Percentiles rank a stretch among this genome's conserved stretches.
Conservation (phyloP, 2,113 vertebrate species). For the Egretta garzetta region DNA sequence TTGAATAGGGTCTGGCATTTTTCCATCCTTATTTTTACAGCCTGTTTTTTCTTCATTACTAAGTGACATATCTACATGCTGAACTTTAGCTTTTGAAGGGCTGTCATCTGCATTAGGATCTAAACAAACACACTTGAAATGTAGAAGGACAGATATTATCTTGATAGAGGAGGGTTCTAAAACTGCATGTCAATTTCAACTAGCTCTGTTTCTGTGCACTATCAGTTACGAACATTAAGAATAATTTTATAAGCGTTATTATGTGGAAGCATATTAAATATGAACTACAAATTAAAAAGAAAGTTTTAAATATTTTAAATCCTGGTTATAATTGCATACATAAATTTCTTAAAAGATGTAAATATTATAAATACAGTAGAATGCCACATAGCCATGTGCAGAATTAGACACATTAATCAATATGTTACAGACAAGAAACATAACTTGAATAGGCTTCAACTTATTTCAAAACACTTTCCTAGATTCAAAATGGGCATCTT, state of each 20-base stretch:
- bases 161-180: neutral
- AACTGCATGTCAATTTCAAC: neutral
- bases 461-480: neutral
- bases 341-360: neutral
- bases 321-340: neutral
- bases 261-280: neutral
- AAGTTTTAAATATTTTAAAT: neutral
- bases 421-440: neutral
- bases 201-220: neutral
- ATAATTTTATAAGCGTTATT: neutral
- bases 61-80: neutral
- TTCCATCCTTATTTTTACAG: neutral
- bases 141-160: neutral
- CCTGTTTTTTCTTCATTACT: neutral
- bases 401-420: neutral
- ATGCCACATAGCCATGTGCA: neutral
- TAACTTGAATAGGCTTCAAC: neutral
- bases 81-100: slow-evolving; percentile 29
- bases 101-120: neutral
- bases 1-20: neutral
- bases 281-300: neutral
- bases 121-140: slow-evolving; percentile 21
- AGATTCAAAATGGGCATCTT: neutral
- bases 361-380: neutral
- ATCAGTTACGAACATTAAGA: neutral